phyloP scores from a whole-genome alignment of 1,140 invertebrate genomes.

The Drosophila yakuba region DNA sequence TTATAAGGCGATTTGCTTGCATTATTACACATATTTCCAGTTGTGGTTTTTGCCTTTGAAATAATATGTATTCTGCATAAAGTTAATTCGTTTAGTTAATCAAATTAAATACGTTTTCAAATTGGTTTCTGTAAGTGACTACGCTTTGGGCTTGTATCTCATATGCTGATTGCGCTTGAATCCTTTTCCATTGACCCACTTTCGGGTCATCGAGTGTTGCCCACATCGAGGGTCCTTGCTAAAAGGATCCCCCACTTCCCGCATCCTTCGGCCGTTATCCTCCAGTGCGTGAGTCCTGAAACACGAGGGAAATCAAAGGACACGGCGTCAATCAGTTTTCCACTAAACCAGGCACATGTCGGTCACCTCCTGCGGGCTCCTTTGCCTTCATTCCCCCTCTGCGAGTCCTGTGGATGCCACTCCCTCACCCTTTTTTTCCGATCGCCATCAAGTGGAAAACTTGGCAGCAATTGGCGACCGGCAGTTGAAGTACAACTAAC shows the following conservation, averaged over 20 bases:
- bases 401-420: background rate
- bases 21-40: too few species aligned
- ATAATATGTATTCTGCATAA: too few species aligned
- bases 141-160: background rate
- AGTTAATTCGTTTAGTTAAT: too few species aligned
- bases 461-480: slow-evolving; percentile 18
- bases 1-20: too few species aligned
- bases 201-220: slow-evolving; percentile 29
- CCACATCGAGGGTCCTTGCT: slow-evolving; percentile 16
- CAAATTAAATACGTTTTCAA: background rate
- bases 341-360: slow-evolving; percentile 42
- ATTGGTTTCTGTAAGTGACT: background rate
- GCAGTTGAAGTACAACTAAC: background rate
- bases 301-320: slow-evolving; percentile 76
- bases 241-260: slow-evolving; percentile 12
- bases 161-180: background rate
- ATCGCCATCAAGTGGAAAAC: slow-evolving; percentile 17
- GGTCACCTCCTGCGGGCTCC: slow-evolving; percentile 40
- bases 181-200: slow-evolving; percentile 32
- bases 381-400: background rate
- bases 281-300: slow-evolving; percentile 37
- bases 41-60: too few species aligned
- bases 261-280: background rate
- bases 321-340: slow-evolving; percentile 70
- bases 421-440: background rate